Percentiles rank a stretch among this genome's conserved stretches.
Conservation (phyloP, 2,113 vertebrate species). For the Archilochus colubris region DNA sequence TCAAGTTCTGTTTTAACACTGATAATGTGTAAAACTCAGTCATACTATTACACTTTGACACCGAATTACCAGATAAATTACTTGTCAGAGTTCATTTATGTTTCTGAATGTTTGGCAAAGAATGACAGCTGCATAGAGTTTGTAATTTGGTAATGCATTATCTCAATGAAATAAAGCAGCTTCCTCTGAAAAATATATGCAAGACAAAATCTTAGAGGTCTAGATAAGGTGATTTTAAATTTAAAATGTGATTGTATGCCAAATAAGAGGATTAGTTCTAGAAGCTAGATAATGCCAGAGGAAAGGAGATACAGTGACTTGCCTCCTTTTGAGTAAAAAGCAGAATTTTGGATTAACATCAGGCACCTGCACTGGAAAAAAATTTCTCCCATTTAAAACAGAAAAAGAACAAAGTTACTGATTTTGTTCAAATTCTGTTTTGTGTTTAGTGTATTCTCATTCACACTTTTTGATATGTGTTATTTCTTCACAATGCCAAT, state of each 20-base stretch:
- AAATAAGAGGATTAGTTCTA: conserved; percentile 54
- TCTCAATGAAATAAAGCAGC: conserved; percentile 61
- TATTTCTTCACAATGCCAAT: not conserved
- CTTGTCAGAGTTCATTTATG: conserved; percentile 76
- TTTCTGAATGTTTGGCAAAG: conserved; percentile 57
- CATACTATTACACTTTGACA: conserved; percentile 61
- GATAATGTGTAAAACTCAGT: conserved; percentile 11
- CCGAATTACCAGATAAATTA: conserved; percentile 66
- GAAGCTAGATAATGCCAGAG: conserved; percentile 50
- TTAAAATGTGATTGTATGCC: conserved; percentile 38
- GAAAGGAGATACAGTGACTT: conserved; percentile 5
- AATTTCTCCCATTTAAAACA: not conserved
- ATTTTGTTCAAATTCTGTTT: not conserved
- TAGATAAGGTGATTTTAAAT: conserved; percentile 56
- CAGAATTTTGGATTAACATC: not conserved
- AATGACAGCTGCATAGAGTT: conserved; percentile 70
- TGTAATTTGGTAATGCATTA: conserved; percentile 65
- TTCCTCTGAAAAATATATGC: conserved; percentile 46
- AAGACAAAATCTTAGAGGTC: conserved; percentile 55
- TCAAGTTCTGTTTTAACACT: conserved; percentile 29
- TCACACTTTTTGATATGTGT: not conserved
- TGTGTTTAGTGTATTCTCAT: not conserved
- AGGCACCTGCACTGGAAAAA: not conserved
- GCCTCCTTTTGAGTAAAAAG: not conserved
- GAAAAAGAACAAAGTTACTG: not conserved